Evolutionary conservation across 2,797 vertebrate species (phyloP), one percentile per base, ranked within the genome.

Genomic region (Hyperoplus lanceolatus): DNA sequence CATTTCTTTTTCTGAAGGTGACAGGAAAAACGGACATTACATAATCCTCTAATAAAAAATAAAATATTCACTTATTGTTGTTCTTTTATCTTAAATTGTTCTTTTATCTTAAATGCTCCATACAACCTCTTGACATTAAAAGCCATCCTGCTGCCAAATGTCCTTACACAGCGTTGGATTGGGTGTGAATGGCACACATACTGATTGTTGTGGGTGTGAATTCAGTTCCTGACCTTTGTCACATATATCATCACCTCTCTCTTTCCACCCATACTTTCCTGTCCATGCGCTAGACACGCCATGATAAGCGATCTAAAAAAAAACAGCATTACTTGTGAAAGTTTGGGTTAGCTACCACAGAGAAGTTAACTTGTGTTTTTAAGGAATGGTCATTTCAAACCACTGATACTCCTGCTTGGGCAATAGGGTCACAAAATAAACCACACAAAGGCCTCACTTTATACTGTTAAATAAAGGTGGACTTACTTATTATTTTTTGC

Each of bases 201-300:
- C 8, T 53, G 21, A 41, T 11, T 75, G 42, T 58, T 66, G 4
- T 59, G 54, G 51, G 12, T 70, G 62, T 56, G 16, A 77, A 61
- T 59, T 8, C 6, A 69, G 67, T 64, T 75, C 45, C 61, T 15
- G 0, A 79, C 21, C 38, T 76, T 62, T 6, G 55, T 78, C 54
- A 56, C 43, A 46, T 29, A 29, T 62, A 59, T 59, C 59, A 73
- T 75, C 64, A 21, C 38, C 16, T 43, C 72, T 65, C 43, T 64
- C 57, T 29, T 29, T 51, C 62, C 62, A 66, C 68, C 50, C 39
- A 62, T 76, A 3, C 57, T 61, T 85, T 90, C 77, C 77, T 85
- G 75, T 79, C 50, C 56, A 56, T 75, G 62, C 18, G 4, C 16
- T 16, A 12, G 54, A 55, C 55, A 56, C 3, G 4, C 6, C 2